A percentile compares a stretch with the other conserved stretches of the same genome.
Conservation (phyloP, 1,140 invertebrate species). For the Drosophila nannoptera region DNA sequence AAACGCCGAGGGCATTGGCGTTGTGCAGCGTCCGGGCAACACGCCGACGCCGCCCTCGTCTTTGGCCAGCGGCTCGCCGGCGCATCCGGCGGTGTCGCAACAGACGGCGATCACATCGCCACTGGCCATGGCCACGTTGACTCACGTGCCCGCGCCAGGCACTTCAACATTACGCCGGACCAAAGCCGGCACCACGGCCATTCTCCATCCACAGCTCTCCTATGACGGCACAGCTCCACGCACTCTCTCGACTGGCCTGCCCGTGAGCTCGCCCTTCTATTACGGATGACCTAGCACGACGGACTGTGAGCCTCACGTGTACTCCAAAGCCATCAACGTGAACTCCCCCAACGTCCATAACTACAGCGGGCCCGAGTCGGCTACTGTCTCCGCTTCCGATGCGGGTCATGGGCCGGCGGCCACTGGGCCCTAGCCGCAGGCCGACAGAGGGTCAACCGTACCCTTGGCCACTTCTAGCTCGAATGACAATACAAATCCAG, state of each 20-base stretch:
- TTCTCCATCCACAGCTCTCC: constrained; percentile 64
- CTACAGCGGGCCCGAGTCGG: not conserved
- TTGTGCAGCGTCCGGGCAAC: constrained; percentile 59
- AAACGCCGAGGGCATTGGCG: constrained; percentile 53
- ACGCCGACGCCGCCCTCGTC: constrained; percentile 59
- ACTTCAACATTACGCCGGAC: constrained; percentile 58
- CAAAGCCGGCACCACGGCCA: constrained; percentile 37
- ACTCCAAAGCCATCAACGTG: constrained; percentile 33
- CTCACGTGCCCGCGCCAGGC: constrained; percentile 36
- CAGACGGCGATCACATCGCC: constrained; percentile 34
- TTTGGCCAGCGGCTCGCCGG: constrained; percentile 47
- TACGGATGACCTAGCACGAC: constrained; percentile 73
- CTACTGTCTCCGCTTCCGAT: not conserved
- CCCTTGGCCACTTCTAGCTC: constrained; percentile 12
- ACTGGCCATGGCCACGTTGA: constrained; percentile 38
- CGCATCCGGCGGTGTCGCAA: constrained; percentile 42
- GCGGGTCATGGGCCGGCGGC: constrained; percentile 8
- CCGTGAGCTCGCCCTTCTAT: constrained; percentile 73
- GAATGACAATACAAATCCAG: constrained; percentile 50
- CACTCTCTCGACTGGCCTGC: constrained; percentile 70
- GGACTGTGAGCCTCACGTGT: constrained; percentile 54
- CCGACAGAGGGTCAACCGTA: not conserved
- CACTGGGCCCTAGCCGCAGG: constrained; percentile 38
- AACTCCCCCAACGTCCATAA: constrained; percentile 14
- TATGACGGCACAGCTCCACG: constrained; percentile 76